Evolutionary conservation across 2,113 vertebrate species (phyloP).

Genomic region (Romanogobio albipinnatus): DNA sequence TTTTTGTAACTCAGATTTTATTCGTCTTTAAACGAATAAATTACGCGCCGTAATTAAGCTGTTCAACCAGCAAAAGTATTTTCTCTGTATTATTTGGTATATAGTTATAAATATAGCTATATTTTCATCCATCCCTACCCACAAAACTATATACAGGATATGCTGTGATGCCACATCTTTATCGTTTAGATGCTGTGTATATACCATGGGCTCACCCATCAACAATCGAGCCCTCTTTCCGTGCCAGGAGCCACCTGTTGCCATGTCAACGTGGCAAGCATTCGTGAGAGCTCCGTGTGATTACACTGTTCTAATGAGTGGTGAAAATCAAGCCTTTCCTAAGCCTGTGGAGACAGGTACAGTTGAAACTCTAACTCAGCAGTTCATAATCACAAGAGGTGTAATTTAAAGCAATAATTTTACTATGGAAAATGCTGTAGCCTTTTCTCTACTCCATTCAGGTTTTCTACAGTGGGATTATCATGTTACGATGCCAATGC

Average conservation of each 20-base stretch:
- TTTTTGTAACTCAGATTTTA: too few species aligned
- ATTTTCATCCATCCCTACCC: not conserved
- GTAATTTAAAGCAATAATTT: not conserved
- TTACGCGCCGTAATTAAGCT: too few species aligned
- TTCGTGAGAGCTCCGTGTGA: slow-evolving; percentile 82
- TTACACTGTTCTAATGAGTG: slow-evolving; percentile 92
- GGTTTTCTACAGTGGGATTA: slow-evolving; percentile 86
- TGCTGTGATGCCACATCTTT: not conserved
- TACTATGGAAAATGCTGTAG: slow-evolving; percentile 5
- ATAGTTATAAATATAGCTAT: too few species aligned
- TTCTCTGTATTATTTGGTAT: not conserved
- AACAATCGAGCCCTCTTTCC: slow-evolving; percentile 99
- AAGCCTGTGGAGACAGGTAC: slow-evolving; percentile 79
- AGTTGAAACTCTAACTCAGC: slow-evolving; percentile 9
- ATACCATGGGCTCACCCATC: slow-evolving; percentile 93
- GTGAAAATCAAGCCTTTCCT: slow-evolving; percentile 87
- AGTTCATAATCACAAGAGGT: not conserved
- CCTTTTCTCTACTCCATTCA: slow-evolving; percentile 60
- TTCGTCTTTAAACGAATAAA: too few species aligned
- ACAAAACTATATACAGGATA: not conserved
- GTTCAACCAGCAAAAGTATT: not conserved
- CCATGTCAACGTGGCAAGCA: slow-evolving; percentile 97
- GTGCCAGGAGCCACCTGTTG: slow-evolving; percentile 96
- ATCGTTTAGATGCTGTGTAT: slow-evolving; percentile 88
- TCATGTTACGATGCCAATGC: slow-evolving; percentile 96